phyloP scores from a whole-genome alignment of 2,797 vertebrate species.

The Enteromius paludinosus region DNA sequence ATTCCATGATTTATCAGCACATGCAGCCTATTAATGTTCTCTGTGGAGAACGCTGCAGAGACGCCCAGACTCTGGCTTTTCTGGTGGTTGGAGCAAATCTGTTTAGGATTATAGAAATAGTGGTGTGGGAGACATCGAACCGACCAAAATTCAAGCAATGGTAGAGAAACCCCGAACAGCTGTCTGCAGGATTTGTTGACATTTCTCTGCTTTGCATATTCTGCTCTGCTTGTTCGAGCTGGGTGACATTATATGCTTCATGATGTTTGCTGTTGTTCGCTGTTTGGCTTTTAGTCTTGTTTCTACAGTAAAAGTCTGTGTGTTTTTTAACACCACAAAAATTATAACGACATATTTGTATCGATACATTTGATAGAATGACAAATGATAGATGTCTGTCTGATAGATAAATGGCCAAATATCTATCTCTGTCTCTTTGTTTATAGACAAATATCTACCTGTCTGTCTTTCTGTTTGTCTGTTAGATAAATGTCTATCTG shows the following conservation, averaged over 20 bases:
- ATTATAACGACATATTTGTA: not conserved
- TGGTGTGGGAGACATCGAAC: conserved; percentile 77
- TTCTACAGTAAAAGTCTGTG: not conserved
- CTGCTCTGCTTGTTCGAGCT: conserved; percentile 17
- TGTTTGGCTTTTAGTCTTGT: not conserved
- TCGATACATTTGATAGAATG: not conserved
- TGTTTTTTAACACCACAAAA: not conserved
- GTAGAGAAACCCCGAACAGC: conserved; percentile 62
- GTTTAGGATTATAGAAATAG: conserved; percentile 83
- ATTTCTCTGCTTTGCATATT: conserved; percentile 47
- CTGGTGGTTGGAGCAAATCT: conserved; percentile 80
- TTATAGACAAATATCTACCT: too few species aligned
- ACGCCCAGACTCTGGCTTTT: conserved; percentile 78
- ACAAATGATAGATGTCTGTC: not conserved
- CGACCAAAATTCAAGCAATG: conserved; percentile 69
- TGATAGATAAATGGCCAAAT: too few species aligned
- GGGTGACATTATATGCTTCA: not conserved
- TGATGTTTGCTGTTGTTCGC: conserved; percentile 27
- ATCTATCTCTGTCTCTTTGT: not conserved
- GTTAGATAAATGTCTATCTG: too few species aligned
- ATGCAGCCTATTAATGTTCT: conserved; percentile 81
- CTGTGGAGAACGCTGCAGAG: conserved; percentile 75
- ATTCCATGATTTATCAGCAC: conserved; percentile 81
- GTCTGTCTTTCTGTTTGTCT: not conserved
- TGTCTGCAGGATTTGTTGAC: conserved; percentile 63